Evolutionary conservation across 2,113 vertebrate genomes (phyloP).

Genomic region (Camelus bactrianus): DNA sequence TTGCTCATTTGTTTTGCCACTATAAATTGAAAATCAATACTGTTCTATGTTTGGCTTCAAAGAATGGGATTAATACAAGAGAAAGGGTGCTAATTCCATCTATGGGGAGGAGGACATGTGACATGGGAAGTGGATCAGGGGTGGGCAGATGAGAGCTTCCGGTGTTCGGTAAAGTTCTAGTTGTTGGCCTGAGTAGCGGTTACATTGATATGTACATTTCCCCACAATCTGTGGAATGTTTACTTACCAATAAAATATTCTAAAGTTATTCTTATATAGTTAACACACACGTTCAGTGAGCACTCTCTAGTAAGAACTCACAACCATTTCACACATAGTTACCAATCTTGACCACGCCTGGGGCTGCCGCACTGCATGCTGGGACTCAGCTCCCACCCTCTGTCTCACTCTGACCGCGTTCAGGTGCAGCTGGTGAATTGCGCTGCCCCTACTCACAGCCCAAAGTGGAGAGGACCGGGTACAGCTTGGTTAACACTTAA

Average conservation of each 20-base stretch:
- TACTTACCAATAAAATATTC: background rate
- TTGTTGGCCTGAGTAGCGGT: background rate
- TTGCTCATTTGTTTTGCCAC: constrained; percentile 81
- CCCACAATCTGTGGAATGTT: background rate
- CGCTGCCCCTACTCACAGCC: background rate
- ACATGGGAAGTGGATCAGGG: background rate
- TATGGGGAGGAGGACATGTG: background rate
- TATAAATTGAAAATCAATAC: constrained; percentile 81
- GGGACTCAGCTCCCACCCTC: constrained; percentile 20
- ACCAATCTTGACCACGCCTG: background rate
- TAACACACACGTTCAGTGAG: background rate
- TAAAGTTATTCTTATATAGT: background rate
- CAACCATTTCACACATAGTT: background rate
- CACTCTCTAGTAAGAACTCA: background rate
- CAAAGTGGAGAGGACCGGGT: background rate
- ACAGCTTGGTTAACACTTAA: constrained; percentile 63
- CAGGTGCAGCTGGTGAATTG: background rate
- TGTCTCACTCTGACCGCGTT: background rate
- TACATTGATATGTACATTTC: background rate
- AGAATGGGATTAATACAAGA: constrained; percentile 61
- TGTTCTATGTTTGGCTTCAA: constrained; percentile 69
- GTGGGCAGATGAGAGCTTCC: background rate
- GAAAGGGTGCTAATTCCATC: background rate
- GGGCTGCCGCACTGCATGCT: background rate
- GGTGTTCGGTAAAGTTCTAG: background rate